Evolutionary conservation across 1,140 invertebrate genomes (phyloP).

Genomic region (Pectinophora gossypiella): DNA sequence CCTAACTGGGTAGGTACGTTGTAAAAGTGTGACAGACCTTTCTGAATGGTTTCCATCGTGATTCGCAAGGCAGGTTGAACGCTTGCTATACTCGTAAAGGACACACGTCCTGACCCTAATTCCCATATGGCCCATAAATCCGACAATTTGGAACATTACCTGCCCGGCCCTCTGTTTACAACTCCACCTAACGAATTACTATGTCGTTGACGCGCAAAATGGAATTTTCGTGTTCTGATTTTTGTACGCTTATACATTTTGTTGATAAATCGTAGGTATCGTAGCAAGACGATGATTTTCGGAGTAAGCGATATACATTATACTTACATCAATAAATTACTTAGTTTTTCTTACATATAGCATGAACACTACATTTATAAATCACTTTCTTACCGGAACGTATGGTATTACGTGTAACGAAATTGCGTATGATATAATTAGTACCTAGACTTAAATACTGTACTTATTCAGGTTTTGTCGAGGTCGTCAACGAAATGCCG

Average conservation of each 20-base stretch:
- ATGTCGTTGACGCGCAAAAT: background rate
- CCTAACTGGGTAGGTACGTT: background rate
- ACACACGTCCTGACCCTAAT: conserved; percentile 34
- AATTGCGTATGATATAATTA: too few relatives aligned
- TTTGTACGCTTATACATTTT: background rate
- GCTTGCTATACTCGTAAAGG: conserved; percentile 18
- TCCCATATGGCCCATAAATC: conserved; percentile 42
- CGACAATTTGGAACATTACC: conserved; percentile 33
- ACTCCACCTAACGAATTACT: conserved; percentile 12
- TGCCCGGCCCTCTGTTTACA: conserved; percentile 36
- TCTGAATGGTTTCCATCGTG: background rate
- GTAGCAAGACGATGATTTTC: too few relatives aligned
- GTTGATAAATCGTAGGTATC: too few relatives aligned
- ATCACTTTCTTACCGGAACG: too few relatives aligned
- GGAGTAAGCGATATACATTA: too few relatives aligned
- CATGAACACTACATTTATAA: too few relatives aligned
- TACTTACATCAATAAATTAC: too few relatives aligned
- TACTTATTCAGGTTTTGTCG: too few relatives aligned
- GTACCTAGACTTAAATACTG: too few relatives aligned
- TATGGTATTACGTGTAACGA: too few relatives aligned
- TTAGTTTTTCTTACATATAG: too few relatives aligned
- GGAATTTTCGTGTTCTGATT: background rate
- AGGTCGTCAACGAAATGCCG: too few relatives aligned
- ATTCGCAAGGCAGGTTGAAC: background rate
- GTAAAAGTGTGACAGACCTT: background rate